phyloP scores from a whole-genome alignment of 2,113 vertebrate species.

The Corvus hawaiiensis region DNA sequence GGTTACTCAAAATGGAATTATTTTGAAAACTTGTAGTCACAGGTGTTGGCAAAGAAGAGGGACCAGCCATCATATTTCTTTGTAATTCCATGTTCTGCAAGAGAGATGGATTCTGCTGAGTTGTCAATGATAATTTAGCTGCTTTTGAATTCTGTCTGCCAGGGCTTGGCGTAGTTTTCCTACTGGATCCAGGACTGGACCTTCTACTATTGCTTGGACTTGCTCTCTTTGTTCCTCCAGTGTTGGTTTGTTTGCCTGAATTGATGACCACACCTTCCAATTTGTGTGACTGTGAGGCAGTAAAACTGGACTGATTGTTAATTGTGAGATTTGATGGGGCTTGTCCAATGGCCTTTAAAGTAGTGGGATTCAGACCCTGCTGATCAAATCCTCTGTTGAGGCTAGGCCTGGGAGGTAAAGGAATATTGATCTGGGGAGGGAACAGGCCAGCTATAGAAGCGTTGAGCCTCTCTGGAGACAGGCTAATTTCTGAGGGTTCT shows the following conservation, averaged over 20 bases:
- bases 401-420: constrained; percentile 90
- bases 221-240: constrained; percentile 85
- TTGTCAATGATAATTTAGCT: constrained; percentile 78
- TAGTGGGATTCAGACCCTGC: constrained; percentile 97
- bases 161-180: constrained; percentile 92
- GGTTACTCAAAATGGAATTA: constrained; percentile 71
- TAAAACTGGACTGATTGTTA: constrained; percentile 72
- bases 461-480: constrained; percentile 96
- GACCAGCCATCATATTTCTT: constrained; percentile 79
- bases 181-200: constrained; percentile 91
- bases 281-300: constrained; percentile 74
- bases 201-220: constrained; percentile 94
- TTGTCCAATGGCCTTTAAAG: constrained; percentile 97
- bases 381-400: constrained; percentile 95
- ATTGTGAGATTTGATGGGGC: constrained; percentile 85
- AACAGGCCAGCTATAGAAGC: constrained; percentile 98
- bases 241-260: constrained; percentile 83
- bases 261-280: constrained; percentile 77
- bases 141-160: constrained; percentile 89
- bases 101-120: constrained; percentile 79
- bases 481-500: constrained; percentile 96
- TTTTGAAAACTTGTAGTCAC: constrained; percentile 73
- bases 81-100: constrained; percentile 81
- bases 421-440: constrained; percentile 98
- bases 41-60: constrained; percentile 76